Evolutionary conservation across 2,113 vertebrate genomes (phyloP).

Genomic region (Cranoglanis bouderius): DNA sequence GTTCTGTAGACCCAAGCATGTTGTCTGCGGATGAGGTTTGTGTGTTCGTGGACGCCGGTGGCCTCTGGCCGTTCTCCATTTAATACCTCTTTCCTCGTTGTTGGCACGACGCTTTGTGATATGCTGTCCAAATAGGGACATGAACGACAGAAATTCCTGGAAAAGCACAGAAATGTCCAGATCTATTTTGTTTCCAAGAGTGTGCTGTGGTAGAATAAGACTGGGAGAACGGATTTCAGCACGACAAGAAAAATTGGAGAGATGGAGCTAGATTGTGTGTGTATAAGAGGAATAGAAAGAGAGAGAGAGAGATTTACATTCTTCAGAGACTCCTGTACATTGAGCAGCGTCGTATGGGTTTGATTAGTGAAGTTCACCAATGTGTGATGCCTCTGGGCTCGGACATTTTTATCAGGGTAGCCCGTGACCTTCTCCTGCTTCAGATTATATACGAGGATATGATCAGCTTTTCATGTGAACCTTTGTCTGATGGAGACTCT

Average conservation of each 20-base stretch:
- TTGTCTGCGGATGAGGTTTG: conserved; percentile 21
- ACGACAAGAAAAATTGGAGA: neutral
- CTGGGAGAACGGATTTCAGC: neutral
- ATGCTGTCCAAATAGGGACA: conserved; percentile 42
- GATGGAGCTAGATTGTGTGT: neutral
- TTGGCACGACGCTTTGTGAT: neutral
- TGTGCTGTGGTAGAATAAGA: neutral
- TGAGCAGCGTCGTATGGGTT: conserved; percentile 45
- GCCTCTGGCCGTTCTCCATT: conserved; percentile 22
- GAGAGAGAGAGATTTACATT: conserved; percentile 20
- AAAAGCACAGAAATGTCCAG: conserved; percentile 10
- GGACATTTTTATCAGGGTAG: neutral
- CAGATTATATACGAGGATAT: neutral
- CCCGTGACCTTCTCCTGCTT: conserved; percentile 6
- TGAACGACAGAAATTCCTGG: conserved; percentile 13
- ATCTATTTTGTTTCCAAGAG: conserved; percentile 26
- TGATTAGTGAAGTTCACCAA: conserved; percentile 37
- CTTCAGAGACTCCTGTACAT: conserved; percentile 35
- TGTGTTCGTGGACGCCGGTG: conserved; percentile 24
- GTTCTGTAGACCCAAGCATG: conserved; percentile 37
- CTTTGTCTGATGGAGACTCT: neutral
- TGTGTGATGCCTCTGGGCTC: conserved; percentile 28
- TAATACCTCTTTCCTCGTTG: conserved; percentile 23
- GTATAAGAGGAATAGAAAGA: neutral
- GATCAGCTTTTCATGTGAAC: neutral